Evolutionary conservation across 1,140 invertebrate species (phyloP).

Genomic region (Drosophila bipectinata): DNA sequence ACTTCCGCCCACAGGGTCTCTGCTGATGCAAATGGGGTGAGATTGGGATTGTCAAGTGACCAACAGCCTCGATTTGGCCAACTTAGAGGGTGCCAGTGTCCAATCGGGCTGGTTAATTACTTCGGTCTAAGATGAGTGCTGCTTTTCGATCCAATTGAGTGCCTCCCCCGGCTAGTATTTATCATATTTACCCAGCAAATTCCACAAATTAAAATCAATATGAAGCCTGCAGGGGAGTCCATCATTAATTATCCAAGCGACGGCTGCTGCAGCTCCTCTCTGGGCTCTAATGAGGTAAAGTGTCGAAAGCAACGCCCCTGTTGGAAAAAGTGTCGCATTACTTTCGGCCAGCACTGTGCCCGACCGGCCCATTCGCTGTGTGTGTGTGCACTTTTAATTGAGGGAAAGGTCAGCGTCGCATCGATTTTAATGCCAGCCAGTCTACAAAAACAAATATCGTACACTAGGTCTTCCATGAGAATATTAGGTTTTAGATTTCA

Average conservation of each 20-base stretch:
- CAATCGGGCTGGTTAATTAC: slow-evolving; percentile 74
- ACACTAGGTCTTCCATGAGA: not conserved
- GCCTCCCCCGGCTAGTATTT: slow-evolving; percentile 37
- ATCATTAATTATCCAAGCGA: slow-evolving; percentile 63
- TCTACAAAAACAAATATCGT: slow-evolving; percentile 16
- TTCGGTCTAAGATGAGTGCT: slow-evolving; percentile 55
- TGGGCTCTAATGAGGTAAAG: slow-evolving; percentile 55
- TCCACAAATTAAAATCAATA: slow-evolving; percentile 70
- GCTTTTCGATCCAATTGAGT: slow-evolving; percentile 15
- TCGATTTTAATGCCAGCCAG: slow-evolving; percentile 65
- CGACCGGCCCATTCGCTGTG: not conserved
- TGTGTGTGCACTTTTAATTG: slow-evolving; percentile 58
- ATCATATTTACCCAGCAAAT: slow-evolving; percentile 69
- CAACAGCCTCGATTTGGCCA: slow-evolving; percentile 38
- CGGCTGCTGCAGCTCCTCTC: slow-evolving; percentile 13
- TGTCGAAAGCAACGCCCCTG: slow-evolving; percentile 51
- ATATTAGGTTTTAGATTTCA: not conserved
- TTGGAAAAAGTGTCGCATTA: slow-evolving; percentile 42
- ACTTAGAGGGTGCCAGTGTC: slow-evolving; percentile 32
- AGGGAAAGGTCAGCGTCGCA: slow-evolving; percentile 76
- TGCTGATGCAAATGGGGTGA: not conserved
- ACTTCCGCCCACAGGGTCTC: slow-evolving; percentile 35
- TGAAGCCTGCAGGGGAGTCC: slow-evolving; percentile 31
- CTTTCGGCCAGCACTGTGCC: slow-evolving; percentile 51
- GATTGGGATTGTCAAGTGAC: slow-evolving; percentile 56